Evolutionary conservation across 2,888 invertebrate species (phyloP).

Genomic region (Leucophenga montana): DNA sequence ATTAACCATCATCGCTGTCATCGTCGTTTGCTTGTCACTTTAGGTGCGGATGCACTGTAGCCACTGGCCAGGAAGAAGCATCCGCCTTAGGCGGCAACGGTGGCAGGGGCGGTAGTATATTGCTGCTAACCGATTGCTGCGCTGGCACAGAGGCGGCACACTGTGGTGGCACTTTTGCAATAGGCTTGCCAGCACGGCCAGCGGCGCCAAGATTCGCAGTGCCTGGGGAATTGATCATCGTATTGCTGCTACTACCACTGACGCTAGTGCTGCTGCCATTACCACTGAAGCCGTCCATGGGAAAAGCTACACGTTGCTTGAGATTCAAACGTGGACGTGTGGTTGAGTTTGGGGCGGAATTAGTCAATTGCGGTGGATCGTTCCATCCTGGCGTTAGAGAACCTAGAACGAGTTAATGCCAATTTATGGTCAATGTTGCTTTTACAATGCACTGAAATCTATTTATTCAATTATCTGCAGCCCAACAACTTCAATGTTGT

Average conservation of each 20-base stretch:
- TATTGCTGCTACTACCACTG: constrained; percentile 23
- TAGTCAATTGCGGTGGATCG: constrained; percentile 68
- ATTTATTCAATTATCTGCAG: no score
- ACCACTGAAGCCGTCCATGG: constrained; percentile 54
- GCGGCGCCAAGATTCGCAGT: background rate
- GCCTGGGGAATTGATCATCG: constrained; percentile 30
- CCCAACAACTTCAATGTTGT: background rate
- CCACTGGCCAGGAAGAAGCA: constrained; percentile 37
- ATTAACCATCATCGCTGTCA: background rate
- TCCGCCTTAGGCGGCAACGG: constrained; percentile 39
- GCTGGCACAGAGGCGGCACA: constrained; percentile 53
- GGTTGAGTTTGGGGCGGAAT: constrained; percentile 46
- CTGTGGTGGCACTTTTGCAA: constrained; percentile 44
- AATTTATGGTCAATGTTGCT: constrained; percentile 18
- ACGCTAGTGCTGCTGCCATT: constrained; percentile 36
- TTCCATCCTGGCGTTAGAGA: constrained; percentile 72
- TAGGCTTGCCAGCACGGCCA: constrained; percentile 26
- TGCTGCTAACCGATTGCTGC: constrained; percentile 45
- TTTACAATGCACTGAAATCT: background rate
- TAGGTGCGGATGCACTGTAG: constrained; percentile 35
- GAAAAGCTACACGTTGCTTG: constrained; percentile 70
- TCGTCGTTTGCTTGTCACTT: constrained; percentile 28
- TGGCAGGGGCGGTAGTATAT: constrained; percentile 30
- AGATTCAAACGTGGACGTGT: constrained; percentile 66
- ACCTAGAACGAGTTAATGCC: constrained; percentile 48